These are phyloP conservation scores for Falcaria lacertinaria DNA, from an alignment of 2,888 invertebrate species.

Conservation along the genomic window DNA sequence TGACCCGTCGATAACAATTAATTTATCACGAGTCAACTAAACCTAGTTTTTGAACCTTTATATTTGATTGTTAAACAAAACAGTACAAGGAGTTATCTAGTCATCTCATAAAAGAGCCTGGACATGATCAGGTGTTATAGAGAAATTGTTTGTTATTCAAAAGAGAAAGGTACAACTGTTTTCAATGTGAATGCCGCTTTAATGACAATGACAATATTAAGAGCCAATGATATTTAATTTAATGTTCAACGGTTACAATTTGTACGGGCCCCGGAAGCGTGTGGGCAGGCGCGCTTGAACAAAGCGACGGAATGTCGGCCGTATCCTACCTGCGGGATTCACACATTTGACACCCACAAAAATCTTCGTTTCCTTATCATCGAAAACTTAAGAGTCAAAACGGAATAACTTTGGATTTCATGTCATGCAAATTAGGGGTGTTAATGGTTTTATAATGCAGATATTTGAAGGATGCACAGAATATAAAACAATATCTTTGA, in stretches of 20 bases:
- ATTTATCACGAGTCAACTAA: slow-evolving; percentile 9
- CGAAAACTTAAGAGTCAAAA: not conserved
- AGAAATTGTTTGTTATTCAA: too few species aligned
- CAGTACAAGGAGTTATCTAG: too few species aligned
- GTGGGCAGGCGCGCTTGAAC: slow-evolving; percentile 57
- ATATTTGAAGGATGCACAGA: not conserved
- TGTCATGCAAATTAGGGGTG: not conserved
- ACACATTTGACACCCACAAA: not conserved
- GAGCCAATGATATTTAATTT: slow-evolving; percentile 36
- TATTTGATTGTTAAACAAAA: too few species aligned
- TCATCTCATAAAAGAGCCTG: too few species aligned
- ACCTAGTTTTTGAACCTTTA: not conserved
- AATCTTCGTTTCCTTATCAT: not conserved
- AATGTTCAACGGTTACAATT: slow-evolving; percentile 39
- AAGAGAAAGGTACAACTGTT: not conserved
- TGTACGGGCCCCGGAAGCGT: slow-evolving; percentile 62
- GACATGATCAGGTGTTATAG: too few species aligned
- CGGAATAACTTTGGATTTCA: not conserved
- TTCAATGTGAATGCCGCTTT: not conserved
- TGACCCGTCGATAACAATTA: slow-evolving; percentile 26
- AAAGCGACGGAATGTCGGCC: slow-evolving; percentile 64
- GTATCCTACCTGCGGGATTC: slow-evolving; percentile 47
- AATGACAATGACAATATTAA: slow-evolving; percentile 29
- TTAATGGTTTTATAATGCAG: not conserved
- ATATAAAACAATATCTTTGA: not conserved